These are phyloP conservation scores for Hylia prasina DNA, from an alignment of 2,113 vertebrate genomes.

Conservation along the genomic window DNA sequence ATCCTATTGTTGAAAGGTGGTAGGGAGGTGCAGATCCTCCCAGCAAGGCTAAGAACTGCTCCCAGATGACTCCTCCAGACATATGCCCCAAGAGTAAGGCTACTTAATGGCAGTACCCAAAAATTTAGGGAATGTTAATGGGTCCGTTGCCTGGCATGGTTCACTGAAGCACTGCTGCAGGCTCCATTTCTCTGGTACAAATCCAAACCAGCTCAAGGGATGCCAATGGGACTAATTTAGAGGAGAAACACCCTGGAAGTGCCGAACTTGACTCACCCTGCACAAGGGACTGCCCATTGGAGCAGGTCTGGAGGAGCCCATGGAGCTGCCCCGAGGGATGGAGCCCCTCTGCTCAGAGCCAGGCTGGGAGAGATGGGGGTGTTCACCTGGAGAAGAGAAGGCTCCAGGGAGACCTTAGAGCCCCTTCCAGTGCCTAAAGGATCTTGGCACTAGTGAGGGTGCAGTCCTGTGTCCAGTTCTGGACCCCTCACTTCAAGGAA, in stretches of 20 bases:
- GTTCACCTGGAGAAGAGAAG: background rate
- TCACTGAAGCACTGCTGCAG: background rate
- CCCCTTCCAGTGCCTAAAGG: background rate
- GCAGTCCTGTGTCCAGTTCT: background rate
- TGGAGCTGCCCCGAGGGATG: rapidly evolving
- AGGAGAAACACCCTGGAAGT: background rate
- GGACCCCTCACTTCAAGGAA: background rate
- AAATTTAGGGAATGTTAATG: background rate
- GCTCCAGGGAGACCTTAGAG: background rate
- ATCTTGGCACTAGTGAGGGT: background rate
- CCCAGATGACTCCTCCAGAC: background rate
- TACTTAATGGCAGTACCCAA: background rate
- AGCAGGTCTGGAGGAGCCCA: background rate
- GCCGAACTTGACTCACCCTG: background rate
- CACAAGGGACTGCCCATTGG: background rate
- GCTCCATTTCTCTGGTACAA: background rate
- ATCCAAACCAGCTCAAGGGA: background rate
- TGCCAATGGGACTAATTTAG: background rate
- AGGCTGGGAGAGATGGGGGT: background rate
- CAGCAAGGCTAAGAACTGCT: background rate
- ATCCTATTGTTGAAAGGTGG: background rate
- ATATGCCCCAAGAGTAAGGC: background rate
- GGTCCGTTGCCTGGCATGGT: background rate
- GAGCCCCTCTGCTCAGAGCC: background rate
- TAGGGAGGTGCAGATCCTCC: background rate